Evolutionary conservation across 2,888 invertebrate genomes (phyloP).

Genomic region (Barypeithes pellucidus): DNA sequence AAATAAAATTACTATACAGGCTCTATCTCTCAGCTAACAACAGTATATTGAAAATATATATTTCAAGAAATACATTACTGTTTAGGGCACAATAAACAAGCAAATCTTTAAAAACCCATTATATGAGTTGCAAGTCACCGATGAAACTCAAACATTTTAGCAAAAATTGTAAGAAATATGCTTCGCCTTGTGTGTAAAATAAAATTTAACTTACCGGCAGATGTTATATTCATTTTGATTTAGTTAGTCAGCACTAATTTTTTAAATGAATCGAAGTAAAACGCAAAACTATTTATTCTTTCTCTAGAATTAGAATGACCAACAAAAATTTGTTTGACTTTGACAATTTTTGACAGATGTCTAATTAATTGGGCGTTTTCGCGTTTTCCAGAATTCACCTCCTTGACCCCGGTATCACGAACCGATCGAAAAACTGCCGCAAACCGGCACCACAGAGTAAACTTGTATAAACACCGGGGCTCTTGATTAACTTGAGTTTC

Average conservation of each 20-base stretch:
- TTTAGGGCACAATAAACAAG: background rate
- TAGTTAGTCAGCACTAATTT: constrained; percentile 6
- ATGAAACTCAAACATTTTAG: constrained; percentile 43
- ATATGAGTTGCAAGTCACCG: constrained; percentile 65
- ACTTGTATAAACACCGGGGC: too few species aligned
- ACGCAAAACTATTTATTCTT: background rate
- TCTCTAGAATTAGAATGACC: constrained; percentile 19
- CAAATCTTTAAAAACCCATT: constrained; percentile 36
- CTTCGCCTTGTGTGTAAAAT: background rate
- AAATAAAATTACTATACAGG: background rate
- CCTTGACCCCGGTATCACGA: too few species aligned
- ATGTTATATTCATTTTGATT: constrained; percentile 73
- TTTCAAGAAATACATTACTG: too few species aligned
- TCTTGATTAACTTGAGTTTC: too few species aligned
- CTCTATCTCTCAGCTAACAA: background rate
- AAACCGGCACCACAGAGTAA: too few species aligned
- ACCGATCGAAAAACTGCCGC: too few species aligned
- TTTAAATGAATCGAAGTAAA: constrained; percentile 1
- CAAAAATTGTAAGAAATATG: background rate
- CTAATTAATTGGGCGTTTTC: too few species aligned
- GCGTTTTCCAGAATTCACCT: too few species aligned
- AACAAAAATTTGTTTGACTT: constrained; percentile 16
- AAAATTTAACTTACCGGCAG: constrained; percentile 68
- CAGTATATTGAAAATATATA: background rate
- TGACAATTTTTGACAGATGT: background rate